phyloP scores from a whole-genome alignment of 2,113 vertebrate genomes.

The Falco punctatus region DNA sequence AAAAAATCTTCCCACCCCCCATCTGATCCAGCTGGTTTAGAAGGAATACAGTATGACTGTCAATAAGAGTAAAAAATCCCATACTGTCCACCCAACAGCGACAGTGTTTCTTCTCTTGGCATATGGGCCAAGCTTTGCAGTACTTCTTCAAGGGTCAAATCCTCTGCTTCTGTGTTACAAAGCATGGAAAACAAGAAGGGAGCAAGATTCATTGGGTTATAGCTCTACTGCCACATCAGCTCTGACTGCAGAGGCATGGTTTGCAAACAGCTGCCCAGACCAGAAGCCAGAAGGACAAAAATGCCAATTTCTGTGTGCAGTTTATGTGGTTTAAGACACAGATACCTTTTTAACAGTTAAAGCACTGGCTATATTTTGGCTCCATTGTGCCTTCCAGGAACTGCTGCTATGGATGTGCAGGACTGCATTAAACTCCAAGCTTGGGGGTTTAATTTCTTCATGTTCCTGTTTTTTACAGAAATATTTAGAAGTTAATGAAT shows the following conservation, averaged over 20 bases:
- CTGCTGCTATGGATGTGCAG: not conserved
- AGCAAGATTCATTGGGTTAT: not conserved
- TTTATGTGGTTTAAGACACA: not conserved
- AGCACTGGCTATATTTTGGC: not conserved
- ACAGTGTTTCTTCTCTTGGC: not conserved
- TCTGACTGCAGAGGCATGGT: not conserved
- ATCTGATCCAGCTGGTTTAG: not conserved
- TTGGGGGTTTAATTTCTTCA: not conserved
- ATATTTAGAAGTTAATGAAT: not conserved
- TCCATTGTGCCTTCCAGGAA: not conserved
- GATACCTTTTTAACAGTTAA: not conserved
- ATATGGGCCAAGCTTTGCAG: not conserved
- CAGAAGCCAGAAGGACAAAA: not conserved
- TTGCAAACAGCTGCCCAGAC: not conserved
- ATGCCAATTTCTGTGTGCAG: not conserved
- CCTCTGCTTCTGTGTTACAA: not conserved
- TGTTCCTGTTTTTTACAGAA: not conserved
- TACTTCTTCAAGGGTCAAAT: not conserved
- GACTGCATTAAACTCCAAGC: not conserved
- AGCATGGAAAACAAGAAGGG: not conserved
- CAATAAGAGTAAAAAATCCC: not conserved
- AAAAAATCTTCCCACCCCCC: not conserved
- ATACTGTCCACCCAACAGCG: not conserved
- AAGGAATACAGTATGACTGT: not conserved
- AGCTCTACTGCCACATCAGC: not conserved